These are phyloP conservation scores for Periophthalmus modestus DNA, from an alignment of 2,113 vertebrate genomes.

Conservation along the genomic window DNA sequence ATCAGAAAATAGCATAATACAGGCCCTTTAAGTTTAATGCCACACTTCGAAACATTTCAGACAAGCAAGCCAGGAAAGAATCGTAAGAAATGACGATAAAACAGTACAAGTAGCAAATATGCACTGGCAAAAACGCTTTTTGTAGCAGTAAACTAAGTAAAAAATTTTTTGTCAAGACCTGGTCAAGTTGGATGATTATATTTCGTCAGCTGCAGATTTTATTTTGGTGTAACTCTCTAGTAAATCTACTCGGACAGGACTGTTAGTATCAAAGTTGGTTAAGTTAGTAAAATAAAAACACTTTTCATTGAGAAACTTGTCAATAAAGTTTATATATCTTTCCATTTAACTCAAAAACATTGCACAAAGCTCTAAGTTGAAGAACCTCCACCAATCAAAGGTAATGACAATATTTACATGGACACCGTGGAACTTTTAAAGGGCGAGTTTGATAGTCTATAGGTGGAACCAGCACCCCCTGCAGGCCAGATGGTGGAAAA, in stretches of 20 bases:
- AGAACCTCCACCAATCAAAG: slow-evolving; percentile 11
- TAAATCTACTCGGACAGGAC: neutral
- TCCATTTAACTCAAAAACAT: neutral
- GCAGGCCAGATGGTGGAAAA: slow-evolving; percentile 43
- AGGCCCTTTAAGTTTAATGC: too few species aligned
- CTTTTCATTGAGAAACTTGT: neutral
- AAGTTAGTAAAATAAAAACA: slow-evolving; percentile 35
- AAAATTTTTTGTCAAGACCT: slow-evolving; percentile 2
- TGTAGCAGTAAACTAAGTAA: neutral
- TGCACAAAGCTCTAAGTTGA: neutral
- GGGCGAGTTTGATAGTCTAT: slow-evolving; percentile 35
- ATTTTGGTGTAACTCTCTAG: slow-evolving; percentile 45
- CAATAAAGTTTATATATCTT: neutral
- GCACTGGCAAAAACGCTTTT: too few species aligned
- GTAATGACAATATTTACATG: slow-evolving; percentile 55
- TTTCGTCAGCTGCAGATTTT: slow-evolving; percentile 61
- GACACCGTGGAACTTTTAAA: slow-evolving; percentile 35
- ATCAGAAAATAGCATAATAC: too few species aligned
- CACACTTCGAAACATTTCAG: too few species aligned
- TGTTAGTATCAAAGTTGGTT: slow-evolving; percentile 55
- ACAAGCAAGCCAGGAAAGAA: too few species aligned
- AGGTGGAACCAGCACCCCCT: slow-evolving; percentile 47
- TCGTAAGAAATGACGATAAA: too few species aligned
- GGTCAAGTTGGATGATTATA: neutral
- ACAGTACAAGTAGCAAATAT: too few species aligned